Conservation (phyloP, 2,888 invertebrate species). For the Cephus pulcher region DNA sequence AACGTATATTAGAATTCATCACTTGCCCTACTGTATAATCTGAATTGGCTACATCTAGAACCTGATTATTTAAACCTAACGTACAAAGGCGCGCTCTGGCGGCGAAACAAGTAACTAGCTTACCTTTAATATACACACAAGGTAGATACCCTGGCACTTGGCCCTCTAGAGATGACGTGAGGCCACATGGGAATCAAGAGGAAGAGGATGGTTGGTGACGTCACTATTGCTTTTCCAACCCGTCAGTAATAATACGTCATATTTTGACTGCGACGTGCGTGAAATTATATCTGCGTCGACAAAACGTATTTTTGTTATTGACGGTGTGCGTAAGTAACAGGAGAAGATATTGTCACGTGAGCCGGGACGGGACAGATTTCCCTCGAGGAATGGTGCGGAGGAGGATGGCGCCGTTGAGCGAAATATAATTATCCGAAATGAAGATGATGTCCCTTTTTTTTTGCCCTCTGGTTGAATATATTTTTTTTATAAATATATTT, state of each 20-base stretch:
- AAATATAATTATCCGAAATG: neutral
- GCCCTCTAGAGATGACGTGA: no score
- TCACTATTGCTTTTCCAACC: neutral
- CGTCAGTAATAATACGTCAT: neutral
- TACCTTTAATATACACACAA: no score
- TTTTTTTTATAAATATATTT: neutral
- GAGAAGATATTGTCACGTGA: neutral
- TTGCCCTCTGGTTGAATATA: neutral
- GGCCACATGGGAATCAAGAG: no score
- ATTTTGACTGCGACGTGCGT: neutral
- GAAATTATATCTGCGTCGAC: neutral
- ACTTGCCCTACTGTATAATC: neutral
- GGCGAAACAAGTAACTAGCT: neutral
- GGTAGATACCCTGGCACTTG: no score
- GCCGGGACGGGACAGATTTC: neutral
- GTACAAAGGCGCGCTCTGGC: neutral
- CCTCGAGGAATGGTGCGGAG: neutral
- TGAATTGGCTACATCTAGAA: neutral
- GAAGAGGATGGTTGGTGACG: no score
- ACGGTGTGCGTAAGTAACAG: neutral
- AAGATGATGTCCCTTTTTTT: neutral
- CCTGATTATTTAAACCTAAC: neutral
- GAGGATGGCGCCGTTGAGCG: neutral
- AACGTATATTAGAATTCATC: constrained; percentile 5
- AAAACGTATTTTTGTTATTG: neutral